Evolutionary conservation across 2,113 vertebrate species (phyloP).

Genomic region (Odocoileus hemionus): DNA sequence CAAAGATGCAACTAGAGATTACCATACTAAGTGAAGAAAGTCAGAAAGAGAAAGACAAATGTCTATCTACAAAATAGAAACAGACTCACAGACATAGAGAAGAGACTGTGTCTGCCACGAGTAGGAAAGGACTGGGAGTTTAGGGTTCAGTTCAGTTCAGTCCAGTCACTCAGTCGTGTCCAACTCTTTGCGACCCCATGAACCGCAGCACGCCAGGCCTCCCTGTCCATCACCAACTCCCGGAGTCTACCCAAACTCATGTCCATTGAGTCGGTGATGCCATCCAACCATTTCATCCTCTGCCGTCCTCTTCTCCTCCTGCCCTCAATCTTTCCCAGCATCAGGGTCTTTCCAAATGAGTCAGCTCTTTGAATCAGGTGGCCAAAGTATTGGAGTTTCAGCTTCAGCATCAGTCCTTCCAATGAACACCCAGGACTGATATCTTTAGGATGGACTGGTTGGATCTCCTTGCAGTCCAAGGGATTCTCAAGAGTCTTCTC

Average conservation of each 20-base stretch:
- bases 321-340: not conserved
- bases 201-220: not conserved
- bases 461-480: not conserved
- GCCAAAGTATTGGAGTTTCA: not conserved
- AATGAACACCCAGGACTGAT: not conserved
- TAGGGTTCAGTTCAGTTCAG: not conserved
- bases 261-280: not conserved
- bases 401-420: not conserved
- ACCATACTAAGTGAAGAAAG: not conserved
- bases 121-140: not conserved
- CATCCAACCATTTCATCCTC: not conserved
- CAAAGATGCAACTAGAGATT: not conserved
- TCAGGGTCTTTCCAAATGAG: not conserved
- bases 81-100: not conserved
- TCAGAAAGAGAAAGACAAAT: not conserved
- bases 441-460: not conserved
- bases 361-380: not conserved
- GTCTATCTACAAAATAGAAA: not conserved
- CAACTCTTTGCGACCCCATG: not conserved
- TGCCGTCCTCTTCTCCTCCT: not conserved
- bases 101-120: not conserved
- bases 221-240: not conserved
- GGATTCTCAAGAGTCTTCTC: not conserved
- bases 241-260: not conserved
- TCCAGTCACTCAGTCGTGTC: accelerated